Conservation (phyloP, 1,140 invertebrate species). For the Potamilus streckersoni region DNA sequence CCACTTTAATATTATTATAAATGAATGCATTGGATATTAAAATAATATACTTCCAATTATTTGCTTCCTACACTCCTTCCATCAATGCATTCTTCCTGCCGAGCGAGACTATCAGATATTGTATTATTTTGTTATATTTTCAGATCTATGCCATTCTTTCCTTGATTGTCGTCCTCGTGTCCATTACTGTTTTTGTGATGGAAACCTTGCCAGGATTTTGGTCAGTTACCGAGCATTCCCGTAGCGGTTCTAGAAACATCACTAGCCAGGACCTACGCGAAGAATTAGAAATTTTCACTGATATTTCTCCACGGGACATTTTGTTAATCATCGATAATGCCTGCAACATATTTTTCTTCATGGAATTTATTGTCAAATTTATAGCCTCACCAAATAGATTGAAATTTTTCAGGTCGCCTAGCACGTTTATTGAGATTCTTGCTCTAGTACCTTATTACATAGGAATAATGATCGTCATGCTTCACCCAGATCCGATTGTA, state of each 20-base stretch:
- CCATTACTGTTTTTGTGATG: slow-evolving; percentile 41
- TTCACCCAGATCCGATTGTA: slow-evolving; percentile 38
- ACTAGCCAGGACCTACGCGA: slow-evolving; percentile 23
- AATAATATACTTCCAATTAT: too few species aligned
- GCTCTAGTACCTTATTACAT: slow-evolving; percentile 52
- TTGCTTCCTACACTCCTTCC: too few species aligned
- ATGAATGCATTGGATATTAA: too few species aligned
- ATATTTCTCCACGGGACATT: slow-evolving; percentile 21
- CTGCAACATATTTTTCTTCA: slow-evolving; percentile 35
- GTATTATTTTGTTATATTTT: slow-evolving; percentile 15
- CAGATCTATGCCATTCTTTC: slow-evolving; percentile 39
- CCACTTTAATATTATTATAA: too few species aligned
- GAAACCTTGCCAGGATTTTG: slow-evolving; percentile 38
- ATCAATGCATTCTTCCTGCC: too few species aligned
- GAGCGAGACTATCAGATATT: too few species aligned
- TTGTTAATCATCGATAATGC: slow-evolving; percentile 36
- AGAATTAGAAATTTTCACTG: slow-evolving; percentile 31
- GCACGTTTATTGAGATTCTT: slow-evolving; percentile 41
- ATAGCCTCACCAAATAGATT: slow-evolving; percentile 60
- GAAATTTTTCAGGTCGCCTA: slow-evolving; percentile 34
- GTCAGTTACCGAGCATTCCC: slow-evolving; percentile 18
- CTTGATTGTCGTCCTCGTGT: slow-evolving; percentile 31
- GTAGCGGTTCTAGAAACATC: slow-evolving; percentile 4
- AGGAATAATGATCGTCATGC: slow-evolving; percentile 63
- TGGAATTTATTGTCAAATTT: slow-evolving; percentile 56